Evolutionary conservation across 2,113 vertebrate species (phyloP).

Genomic region (Cathartes aura): DNA sequence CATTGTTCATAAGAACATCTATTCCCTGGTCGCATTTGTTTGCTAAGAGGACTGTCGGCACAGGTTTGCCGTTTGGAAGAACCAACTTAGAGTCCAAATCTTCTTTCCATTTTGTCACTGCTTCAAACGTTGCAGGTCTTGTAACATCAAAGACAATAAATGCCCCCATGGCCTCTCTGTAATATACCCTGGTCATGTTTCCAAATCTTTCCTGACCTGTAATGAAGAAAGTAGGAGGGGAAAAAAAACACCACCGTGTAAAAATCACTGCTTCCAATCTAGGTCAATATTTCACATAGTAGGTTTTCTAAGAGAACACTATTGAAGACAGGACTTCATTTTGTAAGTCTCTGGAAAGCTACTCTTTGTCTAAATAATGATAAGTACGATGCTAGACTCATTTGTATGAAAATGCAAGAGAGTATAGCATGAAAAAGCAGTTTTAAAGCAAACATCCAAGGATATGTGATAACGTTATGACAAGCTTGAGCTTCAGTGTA

Average conservation of each 20-base stretch:
- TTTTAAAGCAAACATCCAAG: neutral
- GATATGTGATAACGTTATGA: neutral
- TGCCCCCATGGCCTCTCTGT: conserved; percentile 85
- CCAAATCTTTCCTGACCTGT: conserved; percentile 87
- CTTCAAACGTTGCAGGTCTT: conserved; percentile 84
- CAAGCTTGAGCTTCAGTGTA: neutral
- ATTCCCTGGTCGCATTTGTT: conserved; percentile 86
- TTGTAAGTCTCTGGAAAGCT: neutral
- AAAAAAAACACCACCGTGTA: neutral
- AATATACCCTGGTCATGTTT: conserved; percentile 87
- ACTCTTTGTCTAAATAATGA: neutral
- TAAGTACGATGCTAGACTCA: neutral
- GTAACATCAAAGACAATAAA: conserved; percentile 87
- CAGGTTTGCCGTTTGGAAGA: conserved; percentile 82
- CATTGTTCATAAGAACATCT: conserved; percentile 79
- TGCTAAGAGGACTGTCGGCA: conserved; percentile 81
- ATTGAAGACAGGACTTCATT: neutral
- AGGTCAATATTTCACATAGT: neutral
- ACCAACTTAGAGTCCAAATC: conserved; percentile 87
- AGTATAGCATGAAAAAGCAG: neutral
- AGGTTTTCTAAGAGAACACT: neutral
- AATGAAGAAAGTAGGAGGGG: neutral
- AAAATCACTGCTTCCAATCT: neutral
- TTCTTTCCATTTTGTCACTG: conserved; percentile 85
- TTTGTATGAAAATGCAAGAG: neutral